Evolutionary conservation across 2,113 vertebrate genomes (phyloP).

Genomic region (Geococcyx californianus): DNA sequence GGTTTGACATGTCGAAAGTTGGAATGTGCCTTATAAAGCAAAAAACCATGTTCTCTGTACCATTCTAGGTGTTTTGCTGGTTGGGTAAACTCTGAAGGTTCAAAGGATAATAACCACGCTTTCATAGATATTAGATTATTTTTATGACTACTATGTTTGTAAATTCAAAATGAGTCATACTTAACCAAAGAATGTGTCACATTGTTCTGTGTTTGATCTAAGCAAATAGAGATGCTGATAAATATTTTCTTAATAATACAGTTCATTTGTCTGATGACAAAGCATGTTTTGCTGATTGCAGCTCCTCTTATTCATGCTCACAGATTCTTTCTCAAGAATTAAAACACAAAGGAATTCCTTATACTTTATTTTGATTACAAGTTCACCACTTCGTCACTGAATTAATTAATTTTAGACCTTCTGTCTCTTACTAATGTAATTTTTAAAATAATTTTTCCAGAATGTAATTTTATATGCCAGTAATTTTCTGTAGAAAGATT

Average conservation of each 20-base stretch:
- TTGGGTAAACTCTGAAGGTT: not conserved
- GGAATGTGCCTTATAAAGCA: not conserved
- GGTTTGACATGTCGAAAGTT: not conserved
- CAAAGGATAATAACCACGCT: not conserved
- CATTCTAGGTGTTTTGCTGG: not conserved
- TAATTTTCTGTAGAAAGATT: not conserved
- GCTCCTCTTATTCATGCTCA: not conserved
- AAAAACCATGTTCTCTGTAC: not conserved
- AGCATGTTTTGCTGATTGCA: not conserved
- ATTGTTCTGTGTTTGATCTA: not conserved
- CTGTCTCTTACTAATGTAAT: not conserved
- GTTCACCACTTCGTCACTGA: not conserved
- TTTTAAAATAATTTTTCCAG: not conserved
- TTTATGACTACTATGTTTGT: not conserved
- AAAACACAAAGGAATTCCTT: not conserved
- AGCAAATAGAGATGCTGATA: not conserved
- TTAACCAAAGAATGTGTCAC: not conserved
- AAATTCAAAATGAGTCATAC: not conserved
- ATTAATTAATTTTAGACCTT: not conserved
- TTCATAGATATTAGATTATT: not conserved
- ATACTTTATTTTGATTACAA: not conserved
- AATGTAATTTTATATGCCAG: not conserved
- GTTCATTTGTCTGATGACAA: not conserved
- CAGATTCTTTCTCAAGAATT: not conserved
- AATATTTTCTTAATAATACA: not conserved